Conservation (phyloP, 2,797 vertebrate genomes). For the Phrynocephalus vlangalii region DNA sequence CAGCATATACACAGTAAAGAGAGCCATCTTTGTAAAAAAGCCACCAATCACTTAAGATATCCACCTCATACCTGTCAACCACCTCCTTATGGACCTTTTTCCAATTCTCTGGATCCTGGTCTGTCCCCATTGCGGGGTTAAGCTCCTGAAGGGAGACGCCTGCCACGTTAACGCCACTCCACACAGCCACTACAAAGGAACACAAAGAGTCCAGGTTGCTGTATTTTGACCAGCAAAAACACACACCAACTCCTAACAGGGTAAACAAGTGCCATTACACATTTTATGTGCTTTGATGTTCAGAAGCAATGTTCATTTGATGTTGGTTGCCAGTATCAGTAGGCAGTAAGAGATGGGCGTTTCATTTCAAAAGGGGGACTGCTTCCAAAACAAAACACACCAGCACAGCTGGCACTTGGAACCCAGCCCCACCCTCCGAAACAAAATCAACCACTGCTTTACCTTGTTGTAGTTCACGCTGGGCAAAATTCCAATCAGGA, state of each 20-base stretch:
- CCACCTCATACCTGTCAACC: constrained; percentile 86
- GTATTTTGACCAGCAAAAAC: not conserved
- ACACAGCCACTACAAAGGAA: constrained; percentile 87
- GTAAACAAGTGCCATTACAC: not conserved
- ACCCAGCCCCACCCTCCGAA: too few relatives aligned
- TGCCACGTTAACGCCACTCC: constrained; percentile 94
- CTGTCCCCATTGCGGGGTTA: constrained; percentile 90
- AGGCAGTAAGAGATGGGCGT: too few relatives aligned
- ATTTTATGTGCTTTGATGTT: not conserved
- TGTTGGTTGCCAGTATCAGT: too few relatives aligned
- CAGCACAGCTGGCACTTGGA: too few relatives aligned
- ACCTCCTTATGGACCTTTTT: constrained; percentile 93
- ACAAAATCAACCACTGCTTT: too few relatives aligned
- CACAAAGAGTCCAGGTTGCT: not conserved
- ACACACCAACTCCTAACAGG: not conserved
- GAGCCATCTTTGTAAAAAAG: not conserved
- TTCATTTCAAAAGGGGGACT: too few relatives aligned
- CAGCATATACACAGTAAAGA: not conserved
- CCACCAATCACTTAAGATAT: too few relatives aligned
- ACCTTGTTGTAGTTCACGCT: too few relatives aligned
- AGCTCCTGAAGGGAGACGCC: constrained; percentile 92
- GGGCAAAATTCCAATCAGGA: too few relatives aligned
- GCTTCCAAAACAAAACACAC: too few relatives aligned
- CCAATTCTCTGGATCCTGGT: constrained; percentile 90
- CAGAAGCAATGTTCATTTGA: too few relatives aligned